phyloP scores from a whole-genome alignment of 1,140 invertebrate species.

The Penaeus vannamei region DNA sequence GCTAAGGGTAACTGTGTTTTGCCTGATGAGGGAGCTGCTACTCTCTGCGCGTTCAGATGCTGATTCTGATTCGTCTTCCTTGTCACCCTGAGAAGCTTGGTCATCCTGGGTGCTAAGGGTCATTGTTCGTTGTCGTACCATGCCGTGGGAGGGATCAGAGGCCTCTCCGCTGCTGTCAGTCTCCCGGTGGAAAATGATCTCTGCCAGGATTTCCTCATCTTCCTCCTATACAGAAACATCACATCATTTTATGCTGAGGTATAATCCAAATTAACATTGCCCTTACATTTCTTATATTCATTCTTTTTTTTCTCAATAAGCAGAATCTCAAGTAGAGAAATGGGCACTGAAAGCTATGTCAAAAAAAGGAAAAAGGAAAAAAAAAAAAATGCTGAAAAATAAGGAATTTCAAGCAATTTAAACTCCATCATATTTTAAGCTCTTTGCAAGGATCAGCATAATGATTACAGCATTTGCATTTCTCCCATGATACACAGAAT shows the following conservation, averaged over 20 bases:
- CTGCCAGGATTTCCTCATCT: conserved; percentile 56
- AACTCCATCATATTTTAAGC: too few species aligned
- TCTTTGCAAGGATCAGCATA: too few species aligned
- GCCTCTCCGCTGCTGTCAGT: conserved; percentile 44
- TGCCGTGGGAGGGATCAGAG: not conserved
- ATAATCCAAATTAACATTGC: too few species aligned
- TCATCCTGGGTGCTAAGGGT: conserved; percentile 26
- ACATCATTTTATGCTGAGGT: not conserved
- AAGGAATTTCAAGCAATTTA: too few species aligned
- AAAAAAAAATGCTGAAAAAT: too few species aligned
- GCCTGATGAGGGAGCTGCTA: not conserved
- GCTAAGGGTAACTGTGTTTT: not conserved
- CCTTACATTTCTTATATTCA: too few species aligned
- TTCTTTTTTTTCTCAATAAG: too few species aligned
- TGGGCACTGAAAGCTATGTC: too few species aligned
- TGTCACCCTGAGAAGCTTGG: conserved; percentile 7
- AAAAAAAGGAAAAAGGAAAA: fast-evolving
- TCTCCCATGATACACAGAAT: too few species aligned
- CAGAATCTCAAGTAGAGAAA: too few species aligned
- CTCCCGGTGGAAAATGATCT: conserved; percentile 50
- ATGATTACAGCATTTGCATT: too few species aligned
- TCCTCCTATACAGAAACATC: conserved; percentile 39
- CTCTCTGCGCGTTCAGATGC: not conserved
- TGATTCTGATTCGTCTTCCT: not conserved
- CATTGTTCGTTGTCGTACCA: conserved; percentile 46